Percentiles rank a stretch among this genome's conserved stretches.
Conservation (phyloP, 1,140 invertebrate genomes). For the Idris sp. region DNA sequence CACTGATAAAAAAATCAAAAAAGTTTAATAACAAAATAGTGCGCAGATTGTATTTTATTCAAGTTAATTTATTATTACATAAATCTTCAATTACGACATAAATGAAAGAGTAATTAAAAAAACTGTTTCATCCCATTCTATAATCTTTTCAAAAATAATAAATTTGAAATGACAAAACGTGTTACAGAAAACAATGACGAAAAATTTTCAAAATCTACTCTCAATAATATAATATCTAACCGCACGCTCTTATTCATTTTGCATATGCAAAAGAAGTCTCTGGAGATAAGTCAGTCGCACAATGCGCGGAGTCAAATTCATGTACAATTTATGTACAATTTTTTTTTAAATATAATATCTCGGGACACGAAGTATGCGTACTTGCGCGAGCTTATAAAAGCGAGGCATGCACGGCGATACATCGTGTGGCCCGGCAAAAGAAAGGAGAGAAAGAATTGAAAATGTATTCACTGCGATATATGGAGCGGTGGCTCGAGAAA, state of each 20-base stretch:
- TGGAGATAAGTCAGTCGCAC: constrained; percentile 32
- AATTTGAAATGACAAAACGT: not conserved
- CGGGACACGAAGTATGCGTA: constrained; percentile 18
- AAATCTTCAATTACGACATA: too few species aligned
- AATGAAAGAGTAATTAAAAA: too few species aligned
- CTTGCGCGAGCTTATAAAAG: constrained; percentile 34
- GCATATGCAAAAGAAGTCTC: constrained; percentile 21
- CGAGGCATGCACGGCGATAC: constrained; percentile 18
- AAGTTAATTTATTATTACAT: too few species aligned
- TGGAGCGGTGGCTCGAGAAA: constrained; percentile 58
- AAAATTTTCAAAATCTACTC: not conserved
- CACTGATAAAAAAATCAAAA: too few species aligned
- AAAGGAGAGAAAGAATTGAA: constrained; percentile 50
- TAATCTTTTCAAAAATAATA: too few species aligned
- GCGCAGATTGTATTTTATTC: too few species aligned
- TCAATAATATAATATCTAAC: constrained; percentile 14
- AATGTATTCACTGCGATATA: constrained; percentile 59
- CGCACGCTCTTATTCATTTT: constrained; percentile 27
- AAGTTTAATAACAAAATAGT: too few species aligned
- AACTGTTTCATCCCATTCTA: too few species aligned
- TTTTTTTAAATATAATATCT: constrained; percentile 48
- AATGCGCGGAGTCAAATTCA: constrained; percentile 45
- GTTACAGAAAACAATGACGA: not conserved
- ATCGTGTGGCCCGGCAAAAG: constrained; percentile 41
- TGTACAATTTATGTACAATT: constrained; percentile 45